Conservation (phyloP, 2,113 vertebrate species). For the Mormyrus lacerda region DNA sequence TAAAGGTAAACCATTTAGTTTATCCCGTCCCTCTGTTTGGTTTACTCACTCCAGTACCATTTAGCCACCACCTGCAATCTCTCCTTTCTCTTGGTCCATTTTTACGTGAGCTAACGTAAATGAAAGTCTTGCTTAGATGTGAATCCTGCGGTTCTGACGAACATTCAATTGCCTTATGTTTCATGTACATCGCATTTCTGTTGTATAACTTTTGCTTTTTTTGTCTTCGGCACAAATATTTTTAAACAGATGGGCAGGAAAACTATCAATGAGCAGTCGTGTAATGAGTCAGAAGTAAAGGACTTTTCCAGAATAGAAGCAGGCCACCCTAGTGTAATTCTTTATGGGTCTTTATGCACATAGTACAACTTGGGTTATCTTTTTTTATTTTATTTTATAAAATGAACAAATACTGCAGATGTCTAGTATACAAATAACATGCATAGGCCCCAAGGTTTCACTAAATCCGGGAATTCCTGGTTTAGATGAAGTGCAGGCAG, state of each 20-base stretch:
- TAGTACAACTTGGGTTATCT: background rate
- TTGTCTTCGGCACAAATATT: background rate
- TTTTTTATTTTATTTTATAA: background rate
- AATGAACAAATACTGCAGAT: background rate
- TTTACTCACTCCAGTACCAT: constrained; percentile 37
- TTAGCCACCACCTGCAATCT: constrained; percentile 41
- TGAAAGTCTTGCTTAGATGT: background rate
- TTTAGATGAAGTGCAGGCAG: constrained; percentile 39
- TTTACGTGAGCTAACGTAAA: constrained; percentile 38
- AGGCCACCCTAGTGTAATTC: background rate
- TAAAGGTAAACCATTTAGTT: constrained; percentile 45
- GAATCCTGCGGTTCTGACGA: constrained; percentile 5
- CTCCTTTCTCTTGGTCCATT: constrained; percentile 38
- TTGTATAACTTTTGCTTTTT: constrained; percentile 14
- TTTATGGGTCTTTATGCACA: background rate
- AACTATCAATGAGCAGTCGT: constrained; percentile 28
- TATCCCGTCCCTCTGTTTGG: constrained; percentile 37
- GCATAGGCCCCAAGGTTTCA: background rate
- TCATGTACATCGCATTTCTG: constrained; percentile 41
- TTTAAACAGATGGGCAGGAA: background rate
- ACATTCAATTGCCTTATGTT: constrained; percentile 39
- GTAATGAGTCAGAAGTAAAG: background rate
- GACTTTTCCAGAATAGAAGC: background rate
- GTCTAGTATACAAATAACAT: background rate
- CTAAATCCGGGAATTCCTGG: background rate